Conservation (phyloP, 2,797 vertebrate species). For the Carduelis carduelis region DNA sequence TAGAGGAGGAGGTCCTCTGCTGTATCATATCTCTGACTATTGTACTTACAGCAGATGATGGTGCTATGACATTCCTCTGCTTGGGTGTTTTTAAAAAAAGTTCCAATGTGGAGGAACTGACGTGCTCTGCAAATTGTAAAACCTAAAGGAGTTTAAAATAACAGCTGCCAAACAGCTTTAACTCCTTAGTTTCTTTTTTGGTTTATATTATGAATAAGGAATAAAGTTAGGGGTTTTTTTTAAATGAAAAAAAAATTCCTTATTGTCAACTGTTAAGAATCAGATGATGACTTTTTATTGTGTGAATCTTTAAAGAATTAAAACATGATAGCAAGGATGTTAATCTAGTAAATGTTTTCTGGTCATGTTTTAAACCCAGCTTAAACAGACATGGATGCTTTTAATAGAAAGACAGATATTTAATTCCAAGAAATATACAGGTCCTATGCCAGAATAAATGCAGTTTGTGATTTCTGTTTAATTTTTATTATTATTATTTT, state of each 20-base stretch:
- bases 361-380: not conserved
- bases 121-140: constrained; percentile 15
- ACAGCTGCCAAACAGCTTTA: constrained; percentile 37
- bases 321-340: constrained; percentile 32
- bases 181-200: constrained; percentile 2
- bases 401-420: constrained; percentile 19
- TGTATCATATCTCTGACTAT: not conserved
- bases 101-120: not conserved
- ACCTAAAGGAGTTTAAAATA: constrained; percentile 4
- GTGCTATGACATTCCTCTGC: not conserved
- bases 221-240: not conserved
- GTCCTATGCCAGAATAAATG: constrained; percentile 31
- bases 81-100: constrained; percentile 2
- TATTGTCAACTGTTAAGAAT: not conserved
- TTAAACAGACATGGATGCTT: constrained; percentile 24
- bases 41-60: not conserved
- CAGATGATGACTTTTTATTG: constrained; percentile 8
- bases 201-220: not conserved
- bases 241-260: not conserved
- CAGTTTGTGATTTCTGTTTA: constrained; percentile 33
- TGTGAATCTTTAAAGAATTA: constrained; percentile 25
- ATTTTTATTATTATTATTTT: constrained; percentile 37
- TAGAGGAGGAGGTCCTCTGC: constrained; percentile 14
- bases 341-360: constrained; percentile 28
- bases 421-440: constrained; percentile 20